A percentile compares a stretch with the other conserved stretches of the same genome.
Evolutionary conservation across 1,140 invertebrate genomes (phyloP).

Genomic region (Diabrotica virgifera): DNA sequence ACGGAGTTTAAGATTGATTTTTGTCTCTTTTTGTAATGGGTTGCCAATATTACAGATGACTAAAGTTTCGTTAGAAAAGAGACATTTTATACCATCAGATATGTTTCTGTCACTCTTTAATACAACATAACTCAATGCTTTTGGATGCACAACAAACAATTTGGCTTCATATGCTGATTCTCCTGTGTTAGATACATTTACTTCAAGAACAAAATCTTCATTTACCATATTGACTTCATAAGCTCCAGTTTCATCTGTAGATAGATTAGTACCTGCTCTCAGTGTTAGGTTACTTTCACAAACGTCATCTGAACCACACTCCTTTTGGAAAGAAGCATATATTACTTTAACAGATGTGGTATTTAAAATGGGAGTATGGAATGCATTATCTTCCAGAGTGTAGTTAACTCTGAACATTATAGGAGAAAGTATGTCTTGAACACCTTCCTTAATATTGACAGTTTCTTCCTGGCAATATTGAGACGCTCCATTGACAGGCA

Average conservation of each 20-base stretch:
- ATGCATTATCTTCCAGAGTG: slow-evolving; percentile 69
- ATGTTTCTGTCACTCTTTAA: slow-evolving; percentile 26
- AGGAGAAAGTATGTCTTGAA: slow-evolving; percentile 79
- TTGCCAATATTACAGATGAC: slow-evolving; percentile 84
- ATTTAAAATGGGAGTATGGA: slow-evolving; percentile 83
- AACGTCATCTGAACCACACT: slow-evolving; percentile 86
- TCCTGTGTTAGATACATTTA: slow-evolving; percentile 72
- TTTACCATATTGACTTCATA: slow-evolving; percentile 42
- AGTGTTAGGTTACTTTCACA: slow-evolving; percentile 84
- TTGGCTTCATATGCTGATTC: slow-evolving; percentile 91
- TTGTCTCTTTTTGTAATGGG: slow-evolving; percentile 71
- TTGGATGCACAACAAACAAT: slow-evolving; percentile 75
- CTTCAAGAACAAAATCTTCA: slow-evolving; percentile 72
- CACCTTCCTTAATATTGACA: slow-evolving; percentile 81
- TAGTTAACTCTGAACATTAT: slow-evolving; percentile 85
- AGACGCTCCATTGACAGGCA: slow-evolving; percentile 14
- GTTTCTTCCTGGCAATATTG: slow-evolving; percentile 68
- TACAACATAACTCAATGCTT: slow-evolving; percentile 72
- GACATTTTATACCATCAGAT: slow-evolving; percentile 53
- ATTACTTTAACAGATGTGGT: slow-evolving; percentile 79
- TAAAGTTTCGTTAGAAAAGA: slow-evolving; percentile 68
- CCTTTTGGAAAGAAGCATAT: slow-evolving; percentile 85
- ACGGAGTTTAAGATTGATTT: slow-evolving; percentile 62
- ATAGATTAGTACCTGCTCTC: slow-evolving; percentile 50
- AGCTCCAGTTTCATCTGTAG: slow-evolving; percentile 15